Conservation (phyloP, 2,888 invertebrate genomes). For the Synanthedon tipuliformis region DNA sequence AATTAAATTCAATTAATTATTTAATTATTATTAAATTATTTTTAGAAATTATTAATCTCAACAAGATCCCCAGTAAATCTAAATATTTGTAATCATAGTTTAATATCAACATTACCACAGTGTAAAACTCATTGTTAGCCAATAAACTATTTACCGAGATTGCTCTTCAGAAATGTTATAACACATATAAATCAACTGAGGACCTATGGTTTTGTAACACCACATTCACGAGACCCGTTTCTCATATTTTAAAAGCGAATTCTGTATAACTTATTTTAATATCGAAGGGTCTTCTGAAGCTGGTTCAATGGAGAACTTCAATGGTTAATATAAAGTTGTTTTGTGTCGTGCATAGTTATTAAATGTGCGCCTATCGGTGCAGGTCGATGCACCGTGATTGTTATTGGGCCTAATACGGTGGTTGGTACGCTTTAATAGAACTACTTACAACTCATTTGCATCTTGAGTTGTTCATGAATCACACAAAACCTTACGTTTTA, state of each 20-base stretch:
- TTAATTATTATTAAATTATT: too few species aligned
- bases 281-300: constrained; percentile 22
- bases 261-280: too few species aligned
- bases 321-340: constrained; percentile 39
- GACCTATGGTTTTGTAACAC: constrained; percentile 10
- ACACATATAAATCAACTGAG: constrained; percentile 28
- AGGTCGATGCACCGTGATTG: constrained; percentile 23
- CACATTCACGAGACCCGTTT: too few species aligned
- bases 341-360: constrained; percentile 43
- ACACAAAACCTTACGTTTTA: too few species aligned
- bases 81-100: too few species aligned
- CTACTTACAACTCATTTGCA: constrained; percentile 23
- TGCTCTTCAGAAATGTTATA: constrained; percentile 30
- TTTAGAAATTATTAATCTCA: too few species aligned
- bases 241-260: too few species aligned
- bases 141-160: constrained; percentile 23
- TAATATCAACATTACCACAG: too few species aligned
- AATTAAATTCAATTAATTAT: too few species aligned
- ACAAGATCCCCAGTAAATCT: too few species aligned
- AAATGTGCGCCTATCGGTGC: constrained; percentile 12
- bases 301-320: constrained; percentile 31
- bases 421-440: constrained; percentile 14
- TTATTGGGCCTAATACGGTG: constrained; percentile 23
- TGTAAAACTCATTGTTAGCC: too few species aligned
- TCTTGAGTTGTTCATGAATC: constrained; percentile 6